Percentiles rank a stretch among this genome's conserved stretches.
These are phyloP conservation scores for Phaonia tiefii DNA, from an alignment of 2,888 invertebrate genomes.

Conservation along the genomic window DNA sequence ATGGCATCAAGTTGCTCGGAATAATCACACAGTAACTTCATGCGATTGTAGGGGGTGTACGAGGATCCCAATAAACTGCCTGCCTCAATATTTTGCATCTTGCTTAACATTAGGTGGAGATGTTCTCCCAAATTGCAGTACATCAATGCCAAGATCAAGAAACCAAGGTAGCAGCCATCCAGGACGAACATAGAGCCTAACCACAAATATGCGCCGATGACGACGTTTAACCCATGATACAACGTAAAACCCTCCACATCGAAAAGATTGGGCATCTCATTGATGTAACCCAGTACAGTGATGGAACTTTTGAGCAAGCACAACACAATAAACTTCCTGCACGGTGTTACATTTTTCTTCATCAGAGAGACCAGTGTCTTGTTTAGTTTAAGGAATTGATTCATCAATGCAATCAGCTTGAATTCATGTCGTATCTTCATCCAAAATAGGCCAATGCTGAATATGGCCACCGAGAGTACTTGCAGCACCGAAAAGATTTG, in stretches of 20 bases:
- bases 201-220: constrained; percentile 72
- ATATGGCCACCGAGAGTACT: constrained; percentile 69
- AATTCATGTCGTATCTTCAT: constrained; percentile 69
- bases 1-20: constrained; percentile 73
- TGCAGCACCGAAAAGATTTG: constrained; percentile 69
- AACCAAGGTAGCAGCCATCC: constrained; percentile 74
- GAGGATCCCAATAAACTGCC: constrained; percentile 4
- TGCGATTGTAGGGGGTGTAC: constrained; percentile 70
- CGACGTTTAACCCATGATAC: constrained; percentile 22
- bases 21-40: constrained; percentile 72
- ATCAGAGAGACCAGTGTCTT: constrained; percentile 64
- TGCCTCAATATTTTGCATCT: constrained; percentile 69
- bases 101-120: constrained; percentile 68
- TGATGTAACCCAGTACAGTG: constrained; percentile 70
- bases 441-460: constrained; percentile 71
- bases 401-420: constrained; percentile 68
- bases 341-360: constrained; percentile 60
- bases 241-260: constrained; percentile 17
- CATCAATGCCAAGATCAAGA: constrained; percentile 71
- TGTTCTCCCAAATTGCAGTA: constrained; percentile 71
- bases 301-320: constrained; percentile 68
- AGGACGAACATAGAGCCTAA: constrained; percentile 72
- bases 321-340: constrained; percentile 67
- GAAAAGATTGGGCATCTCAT: constrained; percentile 70
- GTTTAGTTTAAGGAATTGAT: constrained; percentile 70